Evolutionary conservation across 2,888 invertebrate genomes (phyloP).

Genomic region (Chymomyza fuscimana): DNA sequence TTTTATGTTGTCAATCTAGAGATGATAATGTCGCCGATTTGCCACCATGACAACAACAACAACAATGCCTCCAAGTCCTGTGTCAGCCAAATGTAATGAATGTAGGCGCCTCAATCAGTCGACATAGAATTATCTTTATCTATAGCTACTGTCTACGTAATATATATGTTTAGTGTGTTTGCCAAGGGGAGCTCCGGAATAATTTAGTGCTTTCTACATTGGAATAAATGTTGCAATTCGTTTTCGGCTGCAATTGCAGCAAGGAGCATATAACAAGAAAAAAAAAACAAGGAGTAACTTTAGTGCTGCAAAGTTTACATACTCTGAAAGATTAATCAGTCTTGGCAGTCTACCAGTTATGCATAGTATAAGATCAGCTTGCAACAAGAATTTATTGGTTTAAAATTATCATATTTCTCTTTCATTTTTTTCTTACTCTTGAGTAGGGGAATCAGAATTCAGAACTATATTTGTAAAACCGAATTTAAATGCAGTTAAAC

Average conservation of each 20-base stretch:
- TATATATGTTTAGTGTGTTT: background rate
- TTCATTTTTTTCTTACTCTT: no score
- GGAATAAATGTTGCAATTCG: constrained; percentile 70
- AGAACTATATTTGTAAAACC: no score
- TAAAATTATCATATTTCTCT: no score
- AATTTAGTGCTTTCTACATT: constrained; percentile 63
- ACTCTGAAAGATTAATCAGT: background rate
- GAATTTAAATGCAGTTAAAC: no score
- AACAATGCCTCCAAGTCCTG: background rate
- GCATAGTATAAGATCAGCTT: background rate
- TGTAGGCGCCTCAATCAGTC: background rate
- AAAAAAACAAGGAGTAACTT: background rate
- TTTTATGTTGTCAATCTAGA: background rate
- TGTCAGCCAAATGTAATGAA: background rate
- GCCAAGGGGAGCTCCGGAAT: constrained; percentile 44
- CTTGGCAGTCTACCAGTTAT: background rate
- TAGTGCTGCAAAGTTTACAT: background rate
- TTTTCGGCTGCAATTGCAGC: constrained; percentile 33
- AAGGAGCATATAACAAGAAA: background rate
- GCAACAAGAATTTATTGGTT: no score
- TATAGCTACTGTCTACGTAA: background rate
- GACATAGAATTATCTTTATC: background rate
- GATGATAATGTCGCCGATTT: constrained; percentile 63
- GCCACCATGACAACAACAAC: constrained; percentile 52
- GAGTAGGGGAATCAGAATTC: no score